These are phyloP conservation scores for Pachymerium ferrugineum DNA, from an alignment of 2,888 invertebrate species.

Conservation along the genomic window DNA sequence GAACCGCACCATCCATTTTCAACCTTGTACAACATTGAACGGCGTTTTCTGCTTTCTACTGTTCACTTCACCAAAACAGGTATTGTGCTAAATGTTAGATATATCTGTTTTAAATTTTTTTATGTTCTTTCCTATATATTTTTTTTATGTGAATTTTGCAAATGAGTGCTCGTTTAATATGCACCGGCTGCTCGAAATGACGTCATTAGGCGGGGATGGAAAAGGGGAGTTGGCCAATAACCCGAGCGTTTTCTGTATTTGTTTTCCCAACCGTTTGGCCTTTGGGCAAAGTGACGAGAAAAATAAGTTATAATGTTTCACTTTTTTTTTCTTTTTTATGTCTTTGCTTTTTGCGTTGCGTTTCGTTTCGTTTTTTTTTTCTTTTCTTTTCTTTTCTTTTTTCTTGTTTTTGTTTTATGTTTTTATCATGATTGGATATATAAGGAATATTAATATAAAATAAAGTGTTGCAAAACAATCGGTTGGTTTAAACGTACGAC, in stretches of 20 bases:
- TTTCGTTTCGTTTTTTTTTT: not conserved
- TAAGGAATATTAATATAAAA: too few relatives aligned
- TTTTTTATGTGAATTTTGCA: not conserved
- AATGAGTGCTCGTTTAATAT: too few relatives aligned
- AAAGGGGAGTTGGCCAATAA: constrained; percentile 1
- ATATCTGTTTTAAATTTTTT: too few relatives aligned
- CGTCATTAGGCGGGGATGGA: not conserved
- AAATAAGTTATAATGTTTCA: not conserved
- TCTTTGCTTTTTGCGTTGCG: not conserved
- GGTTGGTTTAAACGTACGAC: too few relatives aligned
- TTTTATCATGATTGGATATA: not conserved
- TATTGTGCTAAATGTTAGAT: too few relatives aligned
- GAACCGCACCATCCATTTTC: not conserved
- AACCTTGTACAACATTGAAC: too few relatives aligned
- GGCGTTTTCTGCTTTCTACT: too few relatives aligned
- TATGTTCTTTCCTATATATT: too few relatives aligned
- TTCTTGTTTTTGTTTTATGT: not conserved
- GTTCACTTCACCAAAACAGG: too few relatives aligned
- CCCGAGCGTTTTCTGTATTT: not conserved
- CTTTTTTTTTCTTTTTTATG: not conserved
- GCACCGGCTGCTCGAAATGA: not conserved
- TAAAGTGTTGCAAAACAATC: too few relatives aligned
- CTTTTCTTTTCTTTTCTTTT: not conserved
- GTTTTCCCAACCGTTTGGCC: not conserved
- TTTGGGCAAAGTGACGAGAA: not conserved